Evolutionary conservation across 2,888 invertebrate genomes (phyloP).

Genomic region (Autographa pulchrina): DNA sequence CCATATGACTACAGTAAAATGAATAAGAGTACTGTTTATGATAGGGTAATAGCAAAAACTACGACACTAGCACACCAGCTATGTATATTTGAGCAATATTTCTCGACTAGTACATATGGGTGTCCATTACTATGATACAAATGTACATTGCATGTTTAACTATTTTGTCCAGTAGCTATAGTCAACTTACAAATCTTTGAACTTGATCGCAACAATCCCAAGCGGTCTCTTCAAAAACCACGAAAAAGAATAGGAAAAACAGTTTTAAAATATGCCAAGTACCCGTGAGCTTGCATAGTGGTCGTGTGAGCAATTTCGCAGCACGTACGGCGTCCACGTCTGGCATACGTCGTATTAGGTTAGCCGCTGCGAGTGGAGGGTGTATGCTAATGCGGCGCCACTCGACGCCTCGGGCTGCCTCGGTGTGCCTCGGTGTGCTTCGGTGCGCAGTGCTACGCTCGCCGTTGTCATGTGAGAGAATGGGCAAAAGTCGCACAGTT

Average conservation of each 20-base stretch:
- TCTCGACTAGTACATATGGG: too few species aligned
- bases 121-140: too few species aligned
- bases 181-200: too few species aligned
- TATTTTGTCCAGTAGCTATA: too few species aligned
- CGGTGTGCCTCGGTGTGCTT: too few species aligned
- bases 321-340: slow-evolving; percentile 71
- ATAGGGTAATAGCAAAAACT: not conserved
- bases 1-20: not conserved
- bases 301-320: slow-evolving; percentile 61
- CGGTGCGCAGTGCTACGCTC: too few species aligned
- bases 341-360: slow-evolving; percentile 77
- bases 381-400: slow-evolving; percentile 77
- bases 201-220: too few species aligned
- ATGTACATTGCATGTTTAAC: too few species aligned
- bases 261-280: slow-evolving; percentile 14
- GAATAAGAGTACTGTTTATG: not conserved
- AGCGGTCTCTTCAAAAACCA: not conserved
- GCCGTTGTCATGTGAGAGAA: too few species aligned
- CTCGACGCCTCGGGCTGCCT: slow-evolving; percentile 63
- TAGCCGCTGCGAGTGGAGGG: slow-evolving; percentile 70
- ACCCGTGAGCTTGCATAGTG: slow-evolving; percentile 33
- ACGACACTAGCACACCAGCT: too few species aligned
- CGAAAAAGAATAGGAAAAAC: slow-evolving; percentile 9
- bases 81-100: too few species aligned
- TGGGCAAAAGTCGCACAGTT: too few species aligned